Evolutionary conservation across 2,797 vertebrate species (phyloP), one percentile per base, ranked within the genome.

Genomic region (Molossus molossus): DNA sequence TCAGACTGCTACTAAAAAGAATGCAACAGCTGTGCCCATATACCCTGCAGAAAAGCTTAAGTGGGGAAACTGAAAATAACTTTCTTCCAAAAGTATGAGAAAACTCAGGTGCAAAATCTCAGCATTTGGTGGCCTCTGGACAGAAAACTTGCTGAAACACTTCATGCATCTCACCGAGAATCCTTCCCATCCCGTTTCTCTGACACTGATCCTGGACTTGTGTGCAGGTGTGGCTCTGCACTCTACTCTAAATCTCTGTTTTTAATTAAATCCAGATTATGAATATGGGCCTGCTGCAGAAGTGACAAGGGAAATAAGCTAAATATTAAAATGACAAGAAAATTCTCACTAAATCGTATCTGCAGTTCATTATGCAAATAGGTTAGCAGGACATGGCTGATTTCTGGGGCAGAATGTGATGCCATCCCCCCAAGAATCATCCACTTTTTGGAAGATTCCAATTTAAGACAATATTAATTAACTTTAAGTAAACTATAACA

Each of bases 31-130:
- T 97, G 97, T 91, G 94, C 75, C 86, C 80, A 81, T 25, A 75
- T 58, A 95, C 40, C 62, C 94, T 69, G 91, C n/a, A 77, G 89
- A 69, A 93, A 96, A 95, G 27, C 88, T 77, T 73, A 84, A 96
- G 94, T 70, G 86, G 94, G 86, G 95, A 96, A 97, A 95, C 89
- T 94, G 60, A 97, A 96, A 96, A 96, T 95, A 91, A 87, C 97
- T 97, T 84, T 86, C 80, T 87, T 90, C 67, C 48, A 75, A 94
- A 92, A 73, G 25, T 82, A 87, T 91, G 82, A 96, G 93, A 89
- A 92, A 33, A 96, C 60, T 91, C 70, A 91, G 80, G 60, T 94
- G 86, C 73, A 96, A 95, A 96, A 95, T 91, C 75, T 69, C 89
- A 93, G 65, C 58, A 57, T 84, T 73, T 94, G 84, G 79, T 13